Base-by-base conservation (phyloP, 2,888 invertebrate genomes). In the Lochmaea crataegi region DNA sequence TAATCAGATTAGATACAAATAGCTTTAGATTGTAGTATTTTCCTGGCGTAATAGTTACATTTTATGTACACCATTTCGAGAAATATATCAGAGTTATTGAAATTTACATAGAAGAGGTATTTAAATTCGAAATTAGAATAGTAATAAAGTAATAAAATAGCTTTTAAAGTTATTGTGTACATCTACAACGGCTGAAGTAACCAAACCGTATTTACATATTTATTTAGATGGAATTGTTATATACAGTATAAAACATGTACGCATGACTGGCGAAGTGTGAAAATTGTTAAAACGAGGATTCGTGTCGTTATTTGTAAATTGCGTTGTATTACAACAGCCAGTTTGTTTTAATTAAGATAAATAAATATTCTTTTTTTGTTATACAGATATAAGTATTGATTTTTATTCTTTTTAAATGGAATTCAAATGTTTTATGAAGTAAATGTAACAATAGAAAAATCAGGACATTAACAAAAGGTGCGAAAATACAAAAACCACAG, bases 91-190 rank as follows among this genome's bases (percentile, higher is more conserved):
- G 79, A 77, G 80, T 80, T 82, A 83, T 82, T 82, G 72, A 78
- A 83, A 86, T 86, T 86, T 84, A 83, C 85, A 86, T 85, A 85
- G 84, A 85, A 86, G 85, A 84, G 85, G 83, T 83, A 85, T 85
- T 85, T 85, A 85, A 85, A 84, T 84, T 82, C 84, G 83, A 83
- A 84, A 85, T 85, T 85, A 85, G 85, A 85, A 84, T 84, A 83
- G 85, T 82, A 85, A 85, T 85, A 85, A 85, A 85, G 84, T 84
- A 85, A 85, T 85, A 85, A 86, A 86, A 85, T 84, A 84, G 84
- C 84, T 84, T 84, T 84, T 85, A 84, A 83, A 84, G 82, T 84
- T 84, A 84, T 83, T 84, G 82, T 82, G 78, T 82, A 82, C 82
- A 82, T 83, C 81, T 81, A 80, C 81, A 80, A 80, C 82, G 78